Evolutionary conservation across 2,797 vertebrate genomes (phyloP), one percentile per base, ranked within the genome.

Genomic region (Paedocypris micromegethes): DNA sequence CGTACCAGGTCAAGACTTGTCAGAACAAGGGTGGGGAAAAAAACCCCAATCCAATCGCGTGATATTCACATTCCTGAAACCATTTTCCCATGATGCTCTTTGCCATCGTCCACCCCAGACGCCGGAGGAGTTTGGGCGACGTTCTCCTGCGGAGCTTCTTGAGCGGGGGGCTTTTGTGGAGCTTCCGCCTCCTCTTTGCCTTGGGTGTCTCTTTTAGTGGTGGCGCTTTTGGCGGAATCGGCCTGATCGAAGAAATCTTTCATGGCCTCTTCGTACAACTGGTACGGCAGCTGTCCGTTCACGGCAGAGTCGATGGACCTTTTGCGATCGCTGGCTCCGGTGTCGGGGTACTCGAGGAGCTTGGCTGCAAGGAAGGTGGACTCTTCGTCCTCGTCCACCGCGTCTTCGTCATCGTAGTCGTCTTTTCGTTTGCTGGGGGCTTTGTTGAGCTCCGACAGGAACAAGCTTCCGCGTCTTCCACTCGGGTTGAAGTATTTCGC

Each of bases 351-450:
- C 75, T 96, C 93, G 4, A 98, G 83, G 75, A 96, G 88, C 77
- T 92, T 94, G 47, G 93, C 89, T 2, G 90, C 92, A 66, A 98
- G 87, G 78, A 96, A 98, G 7, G 95, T 92, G 0, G 93, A 93
- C 77, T 98, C 84, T 53, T 99, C 94, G 37, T 97, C 94, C 66
- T 96, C 94, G 45, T 93, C 92, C 0, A 90, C 89, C 3, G 86
- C 82, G 2, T 84, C 92, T 3, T 92, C 83, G 1, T 85, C 92
- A 3, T 92, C 93, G 0, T 91, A 91, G 1, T 90, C 89, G 0
- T 79, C 79, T 70, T 92, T 92, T 56, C 89, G 87, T 55, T 90
- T 94, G 69, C 94, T 91, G 49, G 89, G 87, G 75, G 92, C 92
- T 60, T 90, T 90, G 90, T 82, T 89, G 60, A 85, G 86, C 74